Evolutionary conservation across 2,888 invertebrate species (phyloP), one percentile per base, ranked within the genome.

Genomic region (Sminthurinus aureus): DNA sequence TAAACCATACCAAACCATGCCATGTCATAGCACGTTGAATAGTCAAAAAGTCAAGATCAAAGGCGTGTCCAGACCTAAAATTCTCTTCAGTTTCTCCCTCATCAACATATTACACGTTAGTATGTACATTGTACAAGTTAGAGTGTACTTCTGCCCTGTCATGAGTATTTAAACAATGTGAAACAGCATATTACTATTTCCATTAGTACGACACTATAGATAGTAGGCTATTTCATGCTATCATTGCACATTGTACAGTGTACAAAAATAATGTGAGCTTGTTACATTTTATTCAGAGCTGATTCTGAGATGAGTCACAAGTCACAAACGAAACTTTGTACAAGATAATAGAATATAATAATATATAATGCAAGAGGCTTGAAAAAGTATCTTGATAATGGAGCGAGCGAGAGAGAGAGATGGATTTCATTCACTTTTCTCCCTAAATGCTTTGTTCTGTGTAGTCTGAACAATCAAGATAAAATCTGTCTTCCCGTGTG

Each of bases 401-500:
- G 69, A 20, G 20, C 22, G 20, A 9, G 20, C 9, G 20, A 9
- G 20, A 9, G 69, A 15, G 58, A 18, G 24, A 71, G 71, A 38
- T 38, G 38, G 38, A 71, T 71, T 71, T 22, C 71, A 26, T 71
- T 71, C 71, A 71, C 58, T 71, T 71, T 9, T 24, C 67, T 20
- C 67, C 22, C 67, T 11, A 18, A 24, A 71, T 8, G 13, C 24
- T 71, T 24, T 71, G 22, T 69, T 11, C 67, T 22, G 22, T 71
- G 71, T 24, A 71, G 24, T 6, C 24, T 20, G 11, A 22, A 69
- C 67, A 69, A 69, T 20, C n/a, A 20, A 71, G 71, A 71, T 71
- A 71, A 26, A 9, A 13, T 24, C 24, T 24, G 24, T 71, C 71
- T 71, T 71, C 71, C 71, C 71, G 71, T 71, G 71, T 71, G 71